These are phyloP conservation scores for Amblyraja radiata DNA, from an alignment of 2,797 vertebrate species.

Conservation along the genomic window DNA sequence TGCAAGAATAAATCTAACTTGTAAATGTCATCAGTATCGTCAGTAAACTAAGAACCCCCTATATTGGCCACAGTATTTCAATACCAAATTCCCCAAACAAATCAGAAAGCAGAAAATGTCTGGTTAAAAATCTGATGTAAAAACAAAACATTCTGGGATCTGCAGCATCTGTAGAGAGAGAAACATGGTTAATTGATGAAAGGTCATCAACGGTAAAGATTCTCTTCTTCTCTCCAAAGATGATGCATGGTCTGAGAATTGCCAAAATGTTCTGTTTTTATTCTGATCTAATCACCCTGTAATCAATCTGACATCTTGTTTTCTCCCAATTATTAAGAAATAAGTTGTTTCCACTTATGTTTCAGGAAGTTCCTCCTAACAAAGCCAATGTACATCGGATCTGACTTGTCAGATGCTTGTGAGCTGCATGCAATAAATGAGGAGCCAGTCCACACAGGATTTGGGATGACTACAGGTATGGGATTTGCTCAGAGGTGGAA, in stretches of 20 bases:
- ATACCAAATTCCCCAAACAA: neutral
- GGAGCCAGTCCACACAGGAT: conserved; percentile 68
- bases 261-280: too few relatives aligned
- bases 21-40: neutral
- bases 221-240: too few relatives aligned
- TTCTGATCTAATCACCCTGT: neutral
- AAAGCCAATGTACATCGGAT: conserved; percentile 70
- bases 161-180: too few relatives aligned
- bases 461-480: conserved; percentile 71
- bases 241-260: too few relatives aligned
- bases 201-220: too few relatives aligned
- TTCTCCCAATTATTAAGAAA: neutral
- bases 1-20: neutral
- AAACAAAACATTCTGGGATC: too few relatives aligned
- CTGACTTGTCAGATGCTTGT: conserved; percentile 71
- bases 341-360: neutral
- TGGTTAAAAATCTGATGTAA: too few relatives aligned
- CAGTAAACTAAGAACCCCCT: neutral
- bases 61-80: neutral
- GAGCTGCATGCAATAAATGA: conserved; percentile 79
- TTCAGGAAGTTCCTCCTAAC: conserved; percentile 88
- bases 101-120: too few relatives aligned
- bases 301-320: neutral
- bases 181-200: too few relatives aligned
- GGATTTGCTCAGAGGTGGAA: conserved; percentile 29